Percentiles rank a stretch among this genome's conserved stretches.
These are phyloP conservation scores for Platyscapa corneri DNA, from an alignment of 1,140 invertebrate species.

Conservation along the genomic window DNA sequence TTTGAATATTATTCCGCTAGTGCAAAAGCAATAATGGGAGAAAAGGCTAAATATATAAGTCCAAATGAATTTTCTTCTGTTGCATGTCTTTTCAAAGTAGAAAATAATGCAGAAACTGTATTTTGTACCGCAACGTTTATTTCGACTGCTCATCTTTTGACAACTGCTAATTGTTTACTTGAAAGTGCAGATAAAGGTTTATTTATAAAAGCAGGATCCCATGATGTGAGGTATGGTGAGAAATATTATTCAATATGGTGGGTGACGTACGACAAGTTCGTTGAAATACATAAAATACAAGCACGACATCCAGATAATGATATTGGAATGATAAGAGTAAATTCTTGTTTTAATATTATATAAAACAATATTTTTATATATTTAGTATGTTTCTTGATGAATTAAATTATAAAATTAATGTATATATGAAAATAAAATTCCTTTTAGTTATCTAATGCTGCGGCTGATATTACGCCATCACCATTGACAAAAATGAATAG, in stretches of 20 bases:
- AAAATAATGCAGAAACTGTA: neutral
- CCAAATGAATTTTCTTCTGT: slow-evolving; percentile 10
- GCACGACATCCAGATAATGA: neutral
- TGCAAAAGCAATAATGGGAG: neutral
- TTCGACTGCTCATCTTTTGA: neutral
- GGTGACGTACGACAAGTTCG: neutral
- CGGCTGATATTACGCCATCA: neutral
- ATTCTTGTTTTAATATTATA: neutral
- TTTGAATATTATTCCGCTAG: neutral
- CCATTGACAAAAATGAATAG: neutral
- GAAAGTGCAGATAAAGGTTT: neutral
- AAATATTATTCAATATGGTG: neutral
- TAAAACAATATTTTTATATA: no score
- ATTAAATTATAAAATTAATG: no score
- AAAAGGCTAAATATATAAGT: no score
- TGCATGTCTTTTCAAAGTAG: neutral
- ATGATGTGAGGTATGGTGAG: neutral
- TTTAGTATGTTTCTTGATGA: no score
- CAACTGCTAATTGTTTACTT: neutral
- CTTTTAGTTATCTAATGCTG: neutral
- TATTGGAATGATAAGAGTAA: slow-evolving; percentile 10
- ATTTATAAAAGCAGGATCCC: neutral
- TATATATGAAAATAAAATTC: neutral
- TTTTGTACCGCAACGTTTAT: neutral
- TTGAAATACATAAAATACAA: neutral